Evolutionary conservation across 2,113 vertebrate genomes (phyloP), one percentile per base, ranked within the genome.

Genomic region (Ia io): DNA sequence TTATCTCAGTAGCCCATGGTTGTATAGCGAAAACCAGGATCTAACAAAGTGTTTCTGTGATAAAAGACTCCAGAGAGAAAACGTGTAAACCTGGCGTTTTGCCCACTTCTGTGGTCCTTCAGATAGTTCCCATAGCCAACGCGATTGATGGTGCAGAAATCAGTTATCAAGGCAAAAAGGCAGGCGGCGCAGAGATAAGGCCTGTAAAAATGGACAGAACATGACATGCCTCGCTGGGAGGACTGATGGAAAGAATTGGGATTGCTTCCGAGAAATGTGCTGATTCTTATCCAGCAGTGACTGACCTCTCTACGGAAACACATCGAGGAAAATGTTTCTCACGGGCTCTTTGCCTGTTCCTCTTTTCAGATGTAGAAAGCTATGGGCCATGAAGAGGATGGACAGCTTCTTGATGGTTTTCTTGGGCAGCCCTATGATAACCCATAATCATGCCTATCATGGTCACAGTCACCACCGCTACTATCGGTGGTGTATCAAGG

Each of bases 261-360:
- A 95, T 53, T 94, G 93, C 94, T 95, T 94, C 94, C 1, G 42
- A 95, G 94, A 90, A 97, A 90, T 86, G 90, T 95, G 94, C 92
- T 94, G 96, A 97, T 97, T 95, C 95, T 97, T 97, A 97, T 95
- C 96, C 83, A 12, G 37, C 23, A 56, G 80, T 61, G 91, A 88
- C 88, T 91, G 96, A 96, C 88, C 69, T 97, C 91, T 83, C 88
- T 86, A 53, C 79, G 37, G 83, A 92, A 88, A 70, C 91, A 93
- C 53, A 94, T 92, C 88, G 73, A 97, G 93, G 76, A 88, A 97
- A 96, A 82, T 92, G 88, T 93, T 85, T 95, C 40, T 80, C 88
- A 95, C 3, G 1, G 92, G 59, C 30, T 65, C 78, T 95, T 61
- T 44, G 61, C 76, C 70, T 9, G 32, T 77, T 92, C 67, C 73